phyloP scores from a whole-genome alignment of 2,113 vertebrate species.

The Poeciliopsis occidentalis region DNA sequence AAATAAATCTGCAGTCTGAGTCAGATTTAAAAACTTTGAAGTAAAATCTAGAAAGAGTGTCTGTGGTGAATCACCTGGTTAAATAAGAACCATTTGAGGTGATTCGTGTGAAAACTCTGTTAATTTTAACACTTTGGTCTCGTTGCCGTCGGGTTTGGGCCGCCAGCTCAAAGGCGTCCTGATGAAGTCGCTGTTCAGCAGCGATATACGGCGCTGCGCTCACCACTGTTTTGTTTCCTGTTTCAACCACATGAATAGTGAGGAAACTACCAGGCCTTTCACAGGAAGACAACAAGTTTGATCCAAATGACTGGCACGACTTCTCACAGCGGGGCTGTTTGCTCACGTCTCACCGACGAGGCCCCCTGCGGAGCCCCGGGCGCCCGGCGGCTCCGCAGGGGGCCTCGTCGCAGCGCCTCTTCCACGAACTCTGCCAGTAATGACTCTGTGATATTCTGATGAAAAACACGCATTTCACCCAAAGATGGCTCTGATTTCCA shows the following conservation, averaged over 20 bases:
- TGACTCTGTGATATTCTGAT: constrained; percentile 10
- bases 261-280: constrained; percentile 57
- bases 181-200: constrained; percentile 45
- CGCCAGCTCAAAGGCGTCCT: background rate
- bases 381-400: background rate
- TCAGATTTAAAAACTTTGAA: no score
- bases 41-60: no score
- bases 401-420: background rate
- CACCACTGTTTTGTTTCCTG: constrained; percentile 57
- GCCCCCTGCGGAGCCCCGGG: background rate
- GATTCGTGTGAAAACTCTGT: no score
- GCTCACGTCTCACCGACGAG: constrained; percentile 47
- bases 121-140: background rate
- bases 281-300: constrained; percentile 52
- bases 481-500: background rate
- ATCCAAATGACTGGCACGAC: constrained; percentile 40
- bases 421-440: background rate
- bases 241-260: constrained; percentile 67
- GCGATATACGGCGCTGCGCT: background rate
- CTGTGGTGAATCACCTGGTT: no score
- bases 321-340: constrained; percentile 40
- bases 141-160: background rate
- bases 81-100: no score
- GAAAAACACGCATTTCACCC: background rate
- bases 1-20: no score